Base-by-base conservation (phyloP, 2,797 vertebrate genomes). In the Pelobates cultripes region DNA sequence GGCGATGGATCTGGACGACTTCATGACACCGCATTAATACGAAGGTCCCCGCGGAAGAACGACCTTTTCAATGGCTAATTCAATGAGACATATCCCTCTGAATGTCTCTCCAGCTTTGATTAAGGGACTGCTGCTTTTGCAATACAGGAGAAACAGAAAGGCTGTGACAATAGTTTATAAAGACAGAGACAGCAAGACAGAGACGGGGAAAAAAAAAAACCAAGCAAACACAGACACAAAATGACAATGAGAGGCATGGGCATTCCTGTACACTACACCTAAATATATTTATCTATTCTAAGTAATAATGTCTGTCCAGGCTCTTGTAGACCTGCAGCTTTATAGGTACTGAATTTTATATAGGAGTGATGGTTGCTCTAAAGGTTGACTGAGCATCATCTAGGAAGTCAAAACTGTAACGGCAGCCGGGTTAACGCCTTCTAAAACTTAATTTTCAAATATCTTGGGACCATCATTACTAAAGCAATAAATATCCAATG, bases 21-120 rank as follows among this genome's bases (percentile, higher is more conserved):
- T 90, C 88, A 89, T 79, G 85, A 88, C 17, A 88, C 85, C 79
- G 74, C 71, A 90, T 88, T 90, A 90, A 89, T 89, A 88, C 82
- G 82, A 87, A 87, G 70, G 86, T 86, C 80, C 87, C 89, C 84
- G 76, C 83, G 81, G 79, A 86, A 83, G 82, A 80, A 45, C 73
- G 81, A 69, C 78, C 84, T 88, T 86, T 88, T 85, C 83, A 86
- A 47, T 67, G 8, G 82, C 78, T 89, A 88, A 87, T 87, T 89
- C 82, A 86, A 84, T 61, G 73, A 86, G 77, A 88, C 87, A 84
- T 78, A 78, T 83, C 88, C 87, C 71, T 66, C 78, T 63, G 82
- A 17, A 64, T 87, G 82, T 82, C 75, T 79, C 81, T 69, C 55
- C 45, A 0, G 74, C 42, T 40, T 69, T 85, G 81, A 74, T 0